Base-by-base conservation (phyloP, 2,888 invertebrate species). In the Emmelina monodactyla region DNA sequence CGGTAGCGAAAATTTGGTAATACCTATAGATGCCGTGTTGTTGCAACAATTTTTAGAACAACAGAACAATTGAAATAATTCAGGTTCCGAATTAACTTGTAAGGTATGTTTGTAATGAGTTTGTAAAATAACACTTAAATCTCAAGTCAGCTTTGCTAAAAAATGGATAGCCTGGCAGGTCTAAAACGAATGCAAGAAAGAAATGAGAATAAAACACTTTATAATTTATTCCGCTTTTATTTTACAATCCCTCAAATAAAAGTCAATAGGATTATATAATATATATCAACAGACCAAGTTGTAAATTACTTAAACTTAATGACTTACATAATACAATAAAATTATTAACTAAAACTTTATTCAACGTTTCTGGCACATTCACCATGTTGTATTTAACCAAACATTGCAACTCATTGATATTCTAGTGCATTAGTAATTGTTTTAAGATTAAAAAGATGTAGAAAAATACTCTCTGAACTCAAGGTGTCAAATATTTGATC, bases 11-110 rank as follows among this genome's bases (percentile, higher is more conserved):
- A 86, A 88, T 55, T 75, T 96, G 19, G 58, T 83, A 14, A 91
- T 96, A 60, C 92, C 94, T 1, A 84, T 94, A 14, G 88, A 89
- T 46, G 84, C 83, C 43, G 60, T 68, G 10, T 76, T 94, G 28
- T 65, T 96, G 38, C 86, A 88, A 55, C 91, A 94, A 56, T 93
- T 94, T 66, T 61, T 89, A 32, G 88, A 88, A 38, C 82, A 86
- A 53, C 82, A 84, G 47, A 68, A 69, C 34, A 55, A 47, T 45
- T 63, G 47, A 25, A n/a, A n/a, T n/a, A n/a, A n/a, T n/a, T n/a
- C n/a, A n/a, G n/a, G n/a, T n/a, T n/a, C n/a, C n/a, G n/a, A n/a
- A n/a, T n/a, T n/a, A n/a, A n/a, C n/a, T n/a, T n/a, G n/a, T n/a
- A n/a, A n/a, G n/a, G n/a, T n/a, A n/a, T n/a, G 19, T 19, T 19